These are phyloP conservation scores for Gambusia affinis DNA, from an alignment of 2,113 vertebrate genomes.

Conservation along the genomic window DNA sequence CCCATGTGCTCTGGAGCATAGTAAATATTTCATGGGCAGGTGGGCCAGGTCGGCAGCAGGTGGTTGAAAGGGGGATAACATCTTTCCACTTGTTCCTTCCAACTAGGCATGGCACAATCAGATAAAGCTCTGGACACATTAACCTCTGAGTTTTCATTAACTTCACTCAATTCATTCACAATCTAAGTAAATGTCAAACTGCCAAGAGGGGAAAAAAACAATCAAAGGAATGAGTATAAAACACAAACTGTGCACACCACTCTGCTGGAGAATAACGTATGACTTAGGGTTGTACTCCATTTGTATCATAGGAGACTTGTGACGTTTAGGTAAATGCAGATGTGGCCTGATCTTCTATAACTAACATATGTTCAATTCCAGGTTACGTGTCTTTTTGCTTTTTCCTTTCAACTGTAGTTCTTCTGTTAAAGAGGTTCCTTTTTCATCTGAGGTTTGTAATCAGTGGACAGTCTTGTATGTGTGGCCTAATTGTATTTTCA, in stretches of 20 bases:
- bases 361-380: constrained; percentile 28
- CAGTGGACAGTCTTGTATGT: not conserved
- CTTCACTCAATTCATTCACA: not conserved
- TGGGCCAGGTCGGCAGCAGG: constrained; percentile 58
- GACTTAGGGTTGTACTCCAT: constrained; percentile 11
- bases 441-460: constrained; percentile 9
- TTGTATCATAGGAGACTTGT: constrained; percentile 31
- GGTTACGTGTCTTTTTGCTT: not conserved
- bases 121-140: constrained; percentile 10
- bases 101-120: constrained; percentile 10
- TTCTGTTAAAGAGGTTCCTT: not conserved
- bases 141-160: constrained; percentile 6
- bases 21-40: constrained; percentile 61
- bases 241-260: constrained; percentile 3
- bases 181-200: constrained; percentile 21
- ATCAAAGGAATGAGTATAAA: constrained; percentile 5
- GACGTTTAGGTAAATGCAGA: constrained; percentile 51
- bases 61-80: constrained; percentile 53
- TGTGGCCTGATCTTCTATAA: constrained; percentile 34
- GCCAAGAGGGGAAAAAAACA: constrained; percentile 3
- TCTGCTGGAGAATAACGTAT: constrained; percentile 7
- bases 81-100: constrained; percentile 37
- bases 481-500: constrained; percentile 1
- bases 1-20: constrained; percentile 55
- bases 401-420: constrained; percentile 20